Base-by-base conservation (phyloP, 2,113 vertebrate species). In the Boulengeromyrus knoepffleri region DNA sequence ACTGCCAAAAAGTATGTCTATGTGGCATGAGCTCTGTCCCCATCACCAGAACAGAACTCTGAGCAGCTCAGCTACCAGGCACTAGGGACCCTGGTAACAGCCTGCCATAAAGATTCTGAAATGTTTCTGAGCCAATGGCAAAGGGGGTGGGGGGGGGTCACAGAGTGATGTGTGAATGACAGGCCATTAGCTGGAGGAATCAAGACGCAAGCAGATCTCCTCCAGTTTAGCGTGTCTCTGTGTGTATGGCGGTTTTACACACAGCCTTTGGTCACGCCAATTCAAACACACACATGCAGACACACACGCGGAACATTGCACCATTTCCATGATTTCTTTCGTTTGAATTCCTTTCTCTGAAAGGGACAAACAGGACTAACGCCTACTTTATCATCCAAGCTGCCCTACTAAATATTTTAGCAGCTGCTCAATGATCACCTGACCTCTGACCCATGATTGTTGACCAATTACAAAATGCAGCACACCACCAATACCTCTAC, bases 261-360 rank as follows among this genome's bases (percentile, higher is more conserved):
- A 90, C 84, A 91, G 88, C 85, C 88, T 93, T 93, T 94, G 94
- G 93, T 93, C 94, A 91, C 91, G 92, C 91, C 91, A 90, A 66
- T 90, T 92, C 88, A 91, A 88, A 49, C 42, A 89, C 88, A 88
- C 90, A 66, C 62, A 45, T 50, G 31, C 90, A 31, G 88, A 39
- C 58, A 90, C 45, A 47, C 8, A 91, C 19, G 12, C 39, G 31
- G 27, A 8, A 88, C 52, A 89, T 89, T 89, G 88, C 88, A 89
- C 88, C 88, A 39, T 49, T 77, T 74, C 88, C 42, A 45, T 56
- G 62, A 70, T 74, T 50, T 46, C n/a, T 74, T 42, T 27, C n/a
- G 1, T 77, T 77, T 39, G 5, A 77, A 56, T 52, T 77, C 88
- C 46, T 50, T 45, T 52, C 46, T 49, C 7, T 70, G 27, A 89